phyloP scores from a whole-genome alignment of 2,113 vertebrate species.

The Aythya baeri region DNA sequence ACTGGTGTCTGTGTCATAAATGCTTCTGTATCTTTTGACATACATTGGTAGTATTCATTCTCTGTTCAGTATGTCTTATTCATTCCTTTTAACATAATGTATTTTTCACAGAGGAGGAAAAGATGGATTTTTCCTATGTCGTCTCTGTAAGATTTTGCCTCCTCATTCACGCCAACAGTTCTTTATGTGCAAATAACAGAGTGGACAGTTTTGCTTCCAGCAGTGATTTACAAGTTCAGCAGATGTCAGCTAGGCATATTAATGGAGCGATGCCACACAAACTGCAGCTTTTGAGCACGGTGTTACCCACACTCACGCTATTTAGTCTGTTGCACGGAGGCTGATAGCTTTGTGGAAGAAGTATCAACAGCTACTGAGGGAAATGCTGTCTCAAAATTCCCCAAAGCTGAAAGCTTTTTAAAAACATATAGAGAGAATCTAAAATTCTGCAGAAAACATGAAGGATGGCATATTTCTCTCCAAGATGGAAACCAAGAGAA shows the following conservation, averaged over 20 bases:
- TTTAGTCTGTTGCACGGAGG: neutral
- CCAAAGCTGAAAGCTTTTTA: neutral
- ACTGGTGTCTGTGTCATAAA: neutral
- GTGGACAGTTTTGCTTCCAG: neutral
- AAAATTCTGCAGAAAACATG: neutral
- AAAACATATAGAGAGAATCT: neutral
- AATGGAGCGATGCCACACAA: neutral
- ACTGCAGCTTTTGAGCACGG: neutral
- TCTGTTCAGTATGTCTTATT: neutral
- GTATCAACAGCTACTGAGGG: neutral
- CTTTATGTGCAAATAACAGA: neutral
- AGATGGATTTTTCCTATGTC: neutral
- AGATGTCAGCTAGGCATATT: neutral
- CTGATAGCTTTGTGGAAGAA: constrained; percentile 19
- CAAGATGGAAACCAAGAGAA: neutral
- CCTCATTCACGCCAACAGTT: neutral
- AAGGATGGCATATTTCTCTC: neutral
- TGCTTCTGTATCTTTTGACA: neutral
- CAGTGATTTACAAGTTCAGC: neutral
- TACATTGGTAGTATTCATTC: neutral
- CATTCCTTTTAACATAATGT: neutral
- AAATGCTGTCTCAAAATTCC: neutral
- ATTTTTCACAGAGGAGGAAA: neutral
- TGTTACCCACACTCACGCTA: neutral
- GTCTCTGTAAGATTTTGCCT: neutral